These are phyloP conservation scores for Chaenogobius annularis DNA, from an alignment of 2,113 vertebrate genomes.

Conservation along the genomic window DNA sequence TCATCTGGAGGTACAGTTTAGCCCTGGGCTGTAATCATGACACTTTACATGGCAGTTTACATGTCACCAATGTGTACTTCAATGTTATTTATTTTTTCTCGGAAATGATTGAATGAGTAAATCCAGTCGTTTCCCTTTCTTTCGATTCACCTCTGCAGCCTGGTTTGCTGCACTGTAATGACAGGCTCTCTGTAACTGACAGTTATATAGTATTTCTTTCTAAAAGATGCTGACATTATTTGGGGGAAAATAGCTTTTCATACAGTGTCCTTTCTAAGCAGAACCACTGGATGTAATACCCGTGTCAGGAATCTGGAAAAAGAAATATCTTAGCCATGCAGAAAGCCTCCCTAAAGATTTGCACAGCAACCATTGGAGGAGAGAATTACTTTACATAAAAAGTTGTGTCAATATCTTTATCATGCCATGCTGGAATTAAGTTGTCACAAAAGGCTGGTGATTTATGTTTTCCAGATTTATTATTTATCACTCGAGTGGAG, in stretches of 20 bases:
- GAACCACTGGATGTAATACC: constrained; percentile 8
- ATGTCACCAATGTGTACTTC: background rate
- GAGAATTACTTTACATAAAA: constrained; percentile 11
- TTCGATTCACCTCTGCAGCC: background rate
- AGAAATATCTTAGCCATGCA: constrained; percentile 6
- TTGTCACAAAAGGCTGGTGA: constrained; percentile 6
- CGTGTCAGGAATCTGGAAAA: constrained; percentile 5
- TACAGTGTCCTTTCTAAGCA: constrained; percentile 9
- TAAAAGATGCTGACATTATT: constrained; percentile 2
- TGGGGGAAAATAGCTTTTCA: constrained; percentile 9
- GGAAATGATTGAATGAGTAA: background rate
- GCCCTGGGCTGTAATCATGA: constrained; percentile 24
- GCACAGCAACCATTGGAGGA: background rate
- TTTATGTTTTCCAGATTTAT: constrained; percentile 4
- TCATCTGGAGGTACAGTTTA: constrained; percentile 17
- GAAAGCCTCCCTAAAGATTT: constrained; percentile 4
- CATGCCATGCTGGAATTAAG: constrained; percentile 6
- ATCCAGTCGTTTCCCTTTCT: background rate
- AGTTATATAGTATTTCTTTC: constrained; percentile 5
- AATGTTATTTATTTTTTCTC: background rate
- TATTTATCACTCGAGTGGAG: constrained; percentile 11
- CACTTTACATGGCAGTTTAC: constrained; percentile 7
- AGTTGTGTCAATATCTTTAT: constrained; percentile 3
- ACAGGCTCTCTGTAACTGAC: background rate
- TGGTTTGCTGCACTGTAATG: background rate